These are phyloP conservation scores for Sylvilagus bachmani DNA, from an alignment of 2,113 vertebrate genomes.

Conservation along the genomic window DNA sequence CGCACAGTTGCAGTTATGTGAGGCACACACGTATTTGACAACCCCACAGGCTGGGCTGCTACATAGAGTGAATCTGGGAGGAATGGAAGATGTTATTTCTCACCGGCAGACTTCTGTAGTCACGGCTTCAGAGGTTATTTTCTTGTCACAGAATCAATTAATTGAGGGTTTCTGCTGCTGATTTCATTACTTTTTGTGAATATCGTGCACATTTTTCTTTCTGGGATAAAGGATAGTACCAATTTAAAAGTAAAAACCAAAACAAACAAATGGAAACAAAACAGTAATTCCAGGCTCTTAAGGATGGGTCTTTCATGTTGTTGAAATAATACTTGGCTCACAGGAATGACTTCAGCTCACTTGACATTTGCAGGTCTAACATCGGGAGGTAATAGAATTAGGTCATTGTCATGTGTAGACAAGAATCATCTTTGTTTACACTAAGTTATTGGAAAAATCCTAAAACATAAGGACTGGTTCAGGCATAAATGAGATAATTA, in stretches of 20 bases:
- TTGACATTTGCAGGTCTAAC: background rate
- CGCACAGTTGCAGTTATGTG: constrained; percentile 74
- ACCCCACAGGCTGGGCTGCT: constrained; percentile 59
- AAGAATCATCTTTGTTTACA: constrained; percentile 29
- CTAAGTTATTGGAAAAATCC: constrained; percentile 37
- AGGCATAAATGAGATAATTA: background rate
- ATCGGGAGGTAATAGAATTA: constrained; percentile 50
- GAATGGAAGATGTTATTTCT: constrained; percentile 5
- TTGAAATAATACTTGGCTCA: background rate
- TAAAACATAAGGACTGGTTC: background rate
- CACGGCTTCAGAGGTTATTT: constrained; percentile 12
- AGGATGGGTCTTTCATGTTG: background rate
- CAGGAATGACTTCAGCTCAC: background rate
- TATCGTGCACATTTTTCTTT: background rate
- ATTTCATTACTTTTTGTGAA: background rate
- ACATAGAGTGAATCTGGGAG: background rate
- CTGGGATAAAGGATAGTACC: background rate
- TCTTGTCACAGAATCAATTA: constrained; percentile 22
- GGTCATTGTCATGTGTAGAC: constrained; percentile 20
- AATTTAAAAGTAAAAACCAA: background rate
- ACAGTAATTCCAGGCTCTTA: background rate
- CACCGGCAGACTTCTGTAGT: constrained; percentile 35
- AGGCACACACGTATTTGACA: constrained; percentile 46
- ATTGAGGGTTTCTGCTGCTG: constrained; percentile 15
- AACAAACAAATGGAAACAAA: background rate